phyloP scores from a whole-genome alignment of 2,797 vertebrate genomes.

The Rousettus madagascariensis region DNA sequence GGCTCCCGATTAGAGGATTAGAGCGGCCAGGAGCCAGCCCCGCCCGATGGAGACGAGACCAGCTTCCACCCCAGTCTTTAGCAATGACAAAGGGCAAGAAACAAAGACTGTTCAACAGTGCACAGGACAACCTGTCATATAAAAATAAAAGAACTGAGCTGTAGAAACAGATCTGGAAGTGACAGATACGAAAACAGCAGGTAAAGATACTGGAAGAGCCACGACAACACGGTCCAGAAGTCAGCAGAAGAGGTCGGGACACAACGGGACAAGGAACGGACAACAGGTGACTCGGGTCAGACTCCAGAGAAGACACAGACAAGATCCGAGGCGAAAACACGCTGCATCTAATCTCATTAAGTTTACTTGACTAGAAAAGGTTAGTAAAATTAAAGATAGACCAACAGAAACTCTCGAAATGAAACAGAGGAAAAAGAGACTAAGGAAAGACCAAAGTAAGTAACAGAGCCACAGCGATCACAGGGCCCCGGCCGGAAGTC shows the following conservation, averaged over 20 bases:
- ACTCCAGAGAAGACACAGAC: background rate
- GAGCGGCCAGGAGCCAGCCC: background rate
- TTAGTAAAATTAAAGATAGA: background rate
- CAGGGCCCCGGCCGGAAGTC: background rate
- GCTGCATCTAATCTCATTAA: background rate
- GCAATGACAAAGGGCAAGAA: background rate
- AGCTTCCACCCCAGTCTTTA: background rate
- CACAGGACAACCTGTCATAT: background rate
- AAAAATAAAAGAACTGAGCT: background rate
- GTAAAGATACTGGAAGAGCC: background rate
- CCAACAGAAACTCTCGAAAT: slow-evolving; percentile 3
- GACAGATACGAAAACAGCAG: background rate
- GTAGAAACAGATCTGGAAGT: background rate
- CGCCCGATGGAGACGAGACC: background rate
- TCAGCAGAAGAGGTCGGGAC: background rate
- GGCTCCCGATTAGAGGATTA: background rate
- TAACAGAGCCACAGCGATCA: background rate
- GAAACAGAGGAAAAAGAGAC: background rate
- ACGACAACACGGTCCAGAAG: background rate
- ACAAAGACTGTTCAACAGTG: background rate
- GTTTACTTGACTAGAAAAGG: background rate
- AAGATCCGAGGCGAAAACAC: background rate
- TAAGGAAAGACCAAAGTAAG: background rate
- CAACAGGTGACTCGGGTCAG: background rate
- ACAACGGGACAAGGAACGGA: background rate